phyloP scores from a whole-genome alignment of 2,113 vertebrate genomes.

The Panurus biarmicus region DNA sequence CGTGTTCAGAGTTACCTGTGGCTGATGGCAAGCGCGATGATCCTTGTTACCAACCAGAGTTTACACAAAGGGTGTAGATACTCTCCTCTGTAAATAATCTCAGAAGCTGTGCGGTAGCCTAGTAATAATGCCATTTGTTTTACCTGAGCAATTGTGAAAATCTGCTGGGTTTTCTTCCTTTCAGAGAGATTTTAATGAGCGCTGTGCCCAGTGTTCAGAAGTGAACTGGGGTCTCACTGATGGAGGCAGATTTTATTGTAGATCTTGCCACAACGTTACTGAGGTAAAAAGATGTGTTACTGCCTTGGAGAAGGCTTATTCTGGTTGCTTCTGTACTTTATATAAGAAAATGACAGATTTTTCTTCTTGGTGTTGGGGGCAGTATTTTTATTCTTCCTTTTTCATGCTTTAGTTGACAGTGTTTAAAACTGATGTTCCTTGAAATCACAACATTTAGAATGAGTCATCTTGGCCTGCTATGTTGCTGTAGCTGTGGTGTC shows the following conservation, averaged over 20 bases:
- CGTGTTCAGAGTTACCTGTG: not conserved
- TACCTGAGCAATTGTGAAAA: not conserved
- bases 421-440: not conserved
- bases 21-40: not conserved
- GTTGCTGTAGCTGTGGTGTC: not conserved
- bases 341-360: not conserved
- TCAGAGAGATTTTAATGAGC: conserved; percentile 77
- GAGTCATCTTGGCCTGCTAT: not conserved
- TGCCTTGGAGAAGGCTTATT: not conserved
- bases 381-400: not conserved
- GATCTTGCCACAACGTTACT: conserved; percentile 86
- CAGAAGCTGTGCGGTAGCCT: not conserved
- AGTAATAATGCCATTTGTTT: not conserved
- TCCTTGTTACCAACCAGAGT: not conserved
- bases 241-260: conserved; percentile 86
- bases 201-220: conserved; percentile 79
- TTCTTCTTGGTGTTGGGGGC: not conserved
- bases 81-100: not conserved
- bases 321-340: not conserved
- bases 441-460: not conserved
- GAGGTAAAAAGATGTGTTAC: conserved; percentile 75
- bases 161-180: not conserved
- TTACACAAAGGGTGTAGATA: not conserved
- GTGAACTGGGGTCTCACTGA: conserved; percentile 89
- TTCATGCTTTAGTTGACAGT: not conserved